phyloP scores from a whole-genome alignment of 2,797 vertebrate genomes.

The Galagoides demidoff region DNA sequence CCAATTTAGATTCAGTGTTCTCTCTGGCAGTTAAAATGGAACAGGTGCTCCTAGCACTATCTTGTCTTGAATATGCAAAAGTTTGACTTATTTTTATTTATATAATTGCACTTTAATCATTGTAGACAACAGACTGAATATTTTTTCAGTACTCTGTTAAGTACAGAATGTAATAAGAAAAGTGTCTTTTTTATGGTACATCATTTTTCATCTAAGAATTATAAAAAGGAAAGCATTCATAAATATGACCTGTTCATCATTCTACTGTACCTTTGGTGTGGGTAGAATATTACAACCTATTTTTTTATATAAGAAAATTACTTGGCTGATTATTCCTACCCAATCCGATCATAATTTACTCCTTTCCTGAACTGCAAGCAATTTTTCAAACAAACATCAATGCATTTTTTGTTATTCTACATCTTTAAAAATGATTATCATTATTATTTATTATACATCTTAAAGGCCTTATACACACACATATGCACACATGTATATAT shows the following conservation, averaged over 20 bases:
- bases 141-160: slow-evolving; percentile 65
- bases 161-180: slow-evolving; percentile 49
- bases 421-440: not conserved
- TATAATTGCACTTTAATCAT: slow-evolving; percentile 73
- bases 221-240: slow-evolving; percentile 47
- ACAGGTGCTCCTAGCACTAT: slow-evolving; percentile 59
- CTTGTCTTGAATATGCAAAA: slow-evolving; percentile 66
- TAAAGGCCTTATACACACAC: not conserved
- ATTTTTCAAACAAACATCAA: not conserved
- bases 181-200: slow-evolving; percentile 38
- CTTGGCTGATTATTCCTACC: not conserved
- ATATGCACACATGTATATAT: not conserved
- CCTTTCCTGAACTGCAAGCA: not conserved
- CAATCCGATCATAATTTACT: not conserved
- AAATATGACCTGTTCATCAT: slow-evolving; percentile 49
- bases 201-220: slow-evolving; percentile 48
- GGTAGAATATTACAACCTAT: not conserved
- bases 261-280: not conserved
- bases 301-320: slow-evolving; percentile 22
- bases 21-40: slow-evolving; percentile 61
- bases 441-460: not conserved
- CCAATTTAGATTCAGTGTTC: slow-evolving; percentile 51
- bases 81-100: slow-evolving; percentile 76
- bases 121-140: slow-evolving; percentile 64
- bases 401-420: not conserved